phyloP scores from a whole-genome alignment of 2,888 invertebrate genomes.

The Anaspis maculata region DNA sequence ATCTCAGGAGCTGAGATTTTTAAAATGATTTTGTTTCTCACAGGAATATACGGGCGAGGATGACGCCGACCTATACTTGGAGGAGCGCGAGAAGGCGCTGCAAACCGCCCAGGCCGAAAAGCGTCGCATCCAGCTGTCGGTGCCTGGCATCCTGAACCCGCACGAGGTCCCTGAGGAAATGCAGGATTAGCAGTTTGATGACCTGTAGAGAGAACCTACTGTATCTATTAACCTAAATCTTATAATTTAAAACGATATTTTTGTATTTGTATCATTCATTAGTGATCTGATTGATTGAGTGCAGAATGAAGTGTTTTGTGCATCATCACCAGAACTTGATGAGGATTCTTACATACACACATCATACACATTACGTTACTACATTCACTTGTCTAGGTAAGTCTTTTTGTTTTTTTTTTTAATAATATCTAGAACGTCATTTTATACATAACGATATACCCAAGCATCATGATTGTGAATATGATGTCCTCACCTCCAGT shows the following conservation, averaged over 20 bases:
- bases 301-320: constrained; percentile 10
- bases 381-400: too few relatives aligned
- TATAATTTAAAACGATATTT: constrained; percentile 34
- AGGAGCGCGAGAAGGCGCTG: constrained; percentile 88
- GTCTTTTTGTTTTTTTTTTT: too few relatives aligned
- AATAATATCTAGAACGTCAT: too few relatives aligned
- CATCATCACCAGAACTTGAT: constrained; percentile 1
- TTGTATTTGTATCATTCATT: constrained; percentile 35
- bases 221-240: constrained; percentile 26
- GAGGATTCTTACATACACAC: too few relatives aligned
- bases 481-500: too few relatives aligned
- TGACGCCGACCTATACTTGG: constrained; percentile 93
- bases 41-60: constrained; percentile 99
- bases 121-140: constrained; percentile 82
- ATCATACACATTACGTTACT: too few relatives aligned
- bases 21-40: constrained; percentile 22
- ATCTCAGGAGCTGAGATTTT: too few relatives aligned
- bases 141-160: constrained; percentile 94
- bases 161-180: constrained; percentile 93
- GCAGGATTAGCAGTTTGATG: constrained; percentile 62
- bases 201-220: constrained; percentile 11
- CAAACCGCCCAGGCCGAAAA: constrained; percentile 90
- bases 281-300: too few relatives aligned
- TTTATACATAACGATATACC: too few relatives aligned
- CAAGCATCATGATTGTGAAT: too few relatives aligned